Evolutionary conservation across 2,888 invertebrate species (phyloP), one percentile per base, ranked within the genome.

Genomic region (Entomobrya multifasciata): DNA sequence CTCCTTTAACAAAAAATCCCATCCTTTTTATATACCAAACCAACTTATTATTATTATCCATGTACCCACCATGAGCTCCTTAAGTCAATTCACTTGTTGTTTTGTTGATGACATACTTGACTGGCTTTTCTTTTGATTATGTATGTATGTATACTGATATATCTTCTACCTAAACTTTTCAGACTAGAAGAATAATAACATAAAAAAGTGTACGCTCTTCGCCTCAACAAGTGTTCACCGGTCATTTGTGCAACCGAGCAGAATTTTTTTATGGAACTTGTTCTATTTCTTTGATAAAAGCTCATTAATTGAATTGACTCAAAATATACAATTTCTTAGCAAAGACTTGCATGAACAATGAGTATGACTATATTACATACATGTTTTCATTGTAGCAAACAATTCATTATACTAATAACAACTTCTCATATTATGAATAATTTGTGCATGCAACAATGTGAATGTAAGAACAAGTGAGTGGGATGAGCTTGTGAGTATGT

Each of bases 291-390:
- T 41, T 78, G 62, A 78, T 60, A 78, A 60, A 36, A 44, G 62
- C 78, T 62, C 78, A 78, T 78, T 78, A 78, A 78, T 78, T 78
- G 78, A 78, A 78, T 62, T 62, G 78, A 60, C 78, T 44, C 47
- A 44, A n/a, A 55, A 8, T n/a, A 55, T 15, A 57, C 49, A 74
- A 44, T 27, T 8, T n/a, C 74, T 49, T 20, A 70, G 20, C 44
- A 70, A 70, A 22, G 47, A 55, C 27, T n/a, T 15, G 20, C 49
- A 55, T 17, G 52, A 30, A 67, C 41, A 67, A 52, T 15, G 13
- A 25, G n/a, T 25, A 52, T 27, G 52, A 30, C 30, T 17, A 62
- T 62, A 55, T n/a, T n/a, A n/a, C 49, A 47, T 65, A 20, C 22
- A 36, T 17, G n/a, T n/a, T n/a, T 47, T 22, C 36, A 72, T 11